A percentile compares a stretch with the other conserved stretches of the same genome.
Evolutionary conservation across 2,797 vertebrate genomes (phyloP).

Genomic region (Phyllotis vaccarum): DNA sequence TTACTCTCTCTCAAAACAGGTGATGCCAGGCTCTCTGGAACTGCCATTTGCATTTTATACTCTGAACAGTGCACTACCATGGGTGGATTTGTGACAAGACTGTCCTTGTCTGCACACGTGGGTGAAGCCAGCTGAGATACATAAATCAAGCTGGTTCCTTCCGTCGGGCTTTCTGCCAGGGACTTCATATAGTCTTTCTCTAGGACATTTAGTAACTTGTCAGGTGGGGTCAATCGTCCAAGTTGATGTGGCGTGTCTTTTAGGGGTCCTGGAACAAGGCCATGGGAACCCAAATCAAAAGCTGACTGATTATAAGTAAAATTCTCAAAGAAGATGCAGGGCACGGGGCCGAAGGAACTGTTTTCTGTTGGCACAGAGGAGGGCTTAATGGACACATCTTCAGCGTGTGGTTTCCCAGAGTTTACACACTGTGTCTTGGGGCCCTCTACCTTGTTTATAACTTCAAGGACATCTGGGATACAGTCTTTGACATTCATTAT

Average conservation of each 20-base stretch:
- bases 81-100: background rate
- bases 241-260: background rate
- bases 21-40: background rate
- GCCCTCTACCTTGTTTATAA: slow-evolving; percentile 75
- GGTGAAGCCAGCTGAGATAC: slow-evolving; percentile 81
- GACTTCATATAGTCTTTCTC: slow-evolving; percentile 45
- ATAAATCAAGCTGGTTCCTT: slow-evolving; percentile 75
- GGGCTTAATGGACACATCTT: background rate
- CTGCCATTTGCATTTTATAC: slow-evolving; percentile 70
- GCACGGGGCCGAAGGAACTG: background rate
- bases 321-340: slow-evolving; percentile 84
- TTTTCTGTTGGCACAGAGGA: slow-evolving; percentile 47
- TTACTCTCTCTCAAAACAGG: background rate
- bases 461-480: slow-evolving; percentile 80
- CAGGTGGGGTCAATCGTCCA: slow-evolving; percentile 32
- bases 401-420: background rate
- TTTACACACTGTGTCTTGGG: slow-evolving; percentile 37
- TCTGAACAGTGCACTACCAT: background rate
- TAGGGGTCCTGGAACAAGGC: background rate
- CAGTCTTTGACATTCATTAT: slow-evolving; percentile 82
- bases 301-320: slow-evolving; percentile 80
- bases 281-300: slow-evolving; percentile 19
- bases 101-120: slow-evolving; percentile 39
- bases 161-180: slow-evolving; percentile 56
- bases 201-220: background rate